These are phyloP conservation scores for Microcaecilia unicolor DNA, from an alignment of 2,797 vertebrate species.

Conservation along the genomic window DNA sequence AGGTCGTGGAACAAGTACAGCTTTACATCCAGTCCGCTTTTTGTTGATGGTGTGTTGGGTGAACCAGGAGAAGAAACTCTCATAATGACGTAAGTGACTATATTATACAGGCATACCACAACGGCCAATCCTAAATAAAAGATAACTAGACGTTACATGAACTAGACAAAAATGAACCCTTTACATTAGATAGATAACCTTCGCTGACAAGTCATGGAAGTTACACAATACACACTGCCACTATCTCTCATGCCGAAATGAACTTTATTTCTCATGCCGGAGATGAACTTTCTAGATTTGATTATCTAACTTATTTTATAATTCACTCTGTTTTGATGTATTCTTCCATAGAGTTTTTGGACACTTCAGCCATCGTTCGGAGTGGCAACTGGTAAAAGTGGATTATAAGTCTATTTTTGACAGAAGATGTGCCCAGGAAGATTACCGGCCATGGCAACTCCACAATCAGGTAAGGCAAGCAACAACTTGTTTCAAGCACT, in stretches of 20 bases:
- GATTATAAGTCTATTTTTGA: slow-evolving; percentile 97
- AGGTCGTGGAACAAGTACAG: slow-evolving; percentile 92
- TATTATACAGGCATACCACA: no score
- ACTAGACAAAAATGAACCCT: no score
- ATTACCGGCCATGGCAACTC: slow-evolving; percentile 90
- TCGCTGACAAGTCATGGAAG: no score
- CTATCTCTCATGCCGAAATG: no score
- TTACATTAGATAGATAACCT: no score
- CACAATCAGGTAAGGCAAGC: slow-evolving; percentile 79
- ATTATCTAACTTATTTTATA: no score
- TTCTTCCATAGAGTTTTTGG: slow-evolving; percentile 82
- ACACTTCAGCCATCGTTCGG: slow-evolving; percentile 93
- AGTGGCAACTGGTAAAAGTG: slow-evolving; percentile 97
- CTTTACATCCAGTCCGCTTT: slow-evolving; percentile 87
- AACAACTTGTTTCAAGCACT: not conserved
- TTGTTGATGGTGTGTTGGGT: slow-evolving; percentile 90
- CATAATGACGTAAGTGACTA: slow-evolving; percentile 96
- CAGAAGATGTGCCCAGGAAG: slow-evolving; percentile 77
- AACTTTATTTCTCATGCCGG: no score
- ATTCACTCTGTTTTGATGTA: no score
- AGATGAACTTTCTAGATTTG: no score
- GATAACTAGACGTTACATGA: no score
- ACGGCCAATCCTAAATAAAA: no score
- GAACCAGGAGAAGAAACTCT: slow-evolving; percentile 95
- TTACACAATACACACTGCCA: no score